Percentiles rank a stretch among this genome's conserved stretches.
Conservation (phyloP, 1,140 invertebrate genomes). For the Parapsyche elsis region DNA sequence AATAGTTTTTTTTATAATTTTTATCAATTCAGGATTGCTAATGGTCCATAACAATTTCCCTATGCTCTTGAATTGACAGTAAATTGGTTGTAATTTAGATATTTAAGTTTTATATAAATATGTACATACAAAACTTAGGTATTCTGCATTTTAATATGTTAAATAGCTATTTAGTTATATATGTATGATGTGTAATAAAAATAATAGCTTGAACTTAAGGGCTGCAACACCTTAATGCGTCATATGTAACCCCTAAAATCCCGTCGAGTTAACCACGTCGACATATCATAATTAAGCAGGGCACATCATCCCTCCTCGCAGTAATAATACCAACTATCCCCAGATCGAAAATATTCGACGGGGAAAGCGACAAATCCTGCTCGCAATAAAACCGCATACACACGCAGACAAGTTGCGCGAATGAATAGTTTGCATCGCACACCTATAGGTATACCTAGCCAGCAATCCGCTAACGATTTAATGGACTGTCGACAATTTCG, state of each 20-base stretch:
- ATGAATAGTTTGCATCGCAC: not conserved
- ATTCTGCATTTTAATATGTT: not conserved
- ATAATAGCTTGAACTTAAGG: not conserved
- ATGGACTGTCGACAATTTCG: constrained; percentile 50
- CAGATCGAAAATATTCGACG: constrained; percentile 36
- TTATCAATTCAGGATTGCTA: too few relatives aligned
- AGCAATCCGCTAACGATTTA: constrained; percentile 45
- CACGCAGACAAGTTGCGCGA: not conserved
- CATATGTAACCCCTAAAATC: constrained; percentile 36
- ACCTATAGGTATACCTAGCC: not conserved
- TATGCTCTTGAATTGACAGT: too few relatives aligned
- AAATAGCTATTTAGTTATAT: not conserved
- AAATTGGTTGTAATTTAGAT: too few relatives aligned
- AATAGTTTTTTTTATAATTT: too few relatives aligned
- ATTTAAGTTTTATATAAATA: too few relatives aligned
- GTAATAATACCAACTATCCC: constrained; percentile 26
- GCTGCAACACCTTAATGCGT: constrained; percentile 36
- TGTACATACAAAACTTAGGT: too few relatives aligned
- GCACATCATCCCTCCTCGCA: constrained; percentile 24
- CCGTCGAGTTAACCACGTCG: constrained; percentile 41
- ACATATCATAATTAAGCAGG: constrained; percentile 55
- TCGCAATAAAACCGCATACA: constrained; percentile 46
- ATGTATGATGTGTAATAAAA: not conserved
- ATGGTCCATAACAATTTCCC: too few relatives aligned
- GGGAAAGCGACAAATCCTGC: constrained; percentile 46